phyloP scores from a whole-genome alignment of 2,113 vertebrate species.

The Thinocorus orbignyianus region DNA sequence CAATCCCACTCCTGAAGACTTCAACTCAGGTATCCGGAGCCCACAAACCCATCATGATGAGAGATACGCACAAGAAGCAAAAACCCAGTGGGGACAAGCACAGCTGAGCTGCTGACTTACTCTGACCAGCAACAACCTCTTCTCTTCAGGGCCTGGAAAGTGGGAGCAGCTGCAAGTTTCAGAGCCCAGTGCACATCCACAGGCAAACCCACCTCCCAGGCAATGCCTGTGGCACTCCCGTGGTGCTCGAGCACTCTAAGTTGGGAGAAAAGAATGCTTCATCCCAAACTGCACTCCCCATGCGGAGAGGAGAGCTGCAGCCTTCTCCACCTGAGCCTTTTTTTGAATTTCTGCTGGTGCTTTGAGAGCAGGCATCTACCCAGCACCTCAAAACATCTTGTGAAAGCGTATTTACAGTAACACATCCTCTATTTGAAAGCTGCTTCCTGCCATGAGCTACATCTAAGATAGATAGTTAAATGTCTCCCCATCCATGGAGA shows the following conservation, averaged over 20 bases:
- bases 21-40: background rate
- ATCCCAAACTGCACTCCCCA: accelerated
- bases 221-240: accelerated
- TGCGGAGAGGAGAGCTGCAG: background rate
- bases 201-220: background rate
- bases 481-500: background rate
- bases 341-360: background rate
- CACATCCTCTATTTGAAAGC: background rate
- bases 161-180: background rate
- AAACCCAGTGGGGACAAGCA: background rate
- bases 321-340: background rate
- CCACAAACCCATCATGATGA: background rate
- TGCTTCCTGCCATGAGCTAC: background rate
- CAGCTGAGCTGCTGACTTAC: background rate
- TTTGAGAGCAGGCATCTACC: background rate
- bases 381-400: background rate
- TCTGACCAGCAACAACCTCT: background rate
- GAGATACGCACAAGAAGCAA: background rate
- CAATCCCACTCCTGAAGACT: background rate
- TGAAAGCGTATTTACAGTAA: background rate
- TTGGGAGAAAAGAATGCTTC: background rate
- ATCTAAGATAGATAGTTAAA: background rate
- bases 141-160: background rate
- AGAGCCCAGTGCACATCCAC: background rate
- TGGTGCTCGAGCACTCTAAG: accelerated